A percentile compares a stretch with the other conserved stretches of the same genome.
Conservation (phyloP, 2,888 invertebrate species). For the Arge pagana region DNA sequence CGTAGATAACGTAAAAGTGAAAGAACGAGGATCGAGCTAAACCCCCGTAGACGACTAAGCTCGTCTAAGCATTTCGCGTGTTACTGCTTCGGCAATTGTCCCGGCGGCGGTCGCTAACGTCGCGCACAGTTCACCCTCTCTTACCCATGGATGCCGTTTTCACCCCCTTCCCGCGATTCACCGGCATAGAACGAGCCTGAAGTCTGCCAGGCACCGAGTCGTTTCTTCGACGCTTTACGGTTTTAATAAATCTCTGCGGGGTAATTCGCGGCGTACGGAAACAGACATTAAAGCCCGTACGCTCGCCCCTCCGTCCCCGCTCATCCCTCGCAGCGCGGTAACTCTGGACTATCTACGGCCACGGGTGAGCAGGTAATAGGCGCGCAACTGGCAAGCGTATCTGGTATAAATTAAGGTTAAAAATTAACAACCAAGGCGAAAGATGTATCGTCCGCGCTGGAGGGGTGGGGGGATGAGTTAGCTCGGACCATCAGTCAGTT, state of each 20-base stretch:
- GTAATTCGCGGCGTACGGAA: constrained; percentile 52
- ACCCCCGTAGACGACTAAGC: constrained; percentile 41
- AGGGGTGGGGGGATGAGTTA: too few species aligned
- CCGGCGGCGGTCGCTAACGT: constrained; percentile 48
- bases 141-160: constrained; percentile 27
- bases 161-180: constrained; percentile 31
- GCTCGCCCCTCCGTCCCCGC: background rate
- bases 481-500: constrained; percentile 15
- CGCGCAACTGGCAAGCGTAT: constrained; percentile 8
- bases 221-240: constrained; percentile 54
- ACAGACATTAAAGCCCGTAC: constrained; percentile 46
- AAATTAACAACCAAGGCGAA: constrained; percentile 30
- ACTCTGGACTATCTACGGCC: constrained; percentile 16
- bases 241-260: constrained; percentile 56
- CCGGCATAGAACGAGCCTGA: constrained; percentile 33
- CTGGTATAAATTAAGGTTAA: constrained; percentile 35
- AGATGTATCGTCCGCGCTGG: constrained; percentile 8
- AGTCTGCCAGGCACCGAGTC: constrained; percentile 43
- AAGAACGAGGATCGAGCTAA: constrained; percentile 36
- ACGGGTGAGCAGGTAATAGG: constrained; percentile 10
- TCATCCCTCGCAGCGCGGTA: constrained; percentile 13
- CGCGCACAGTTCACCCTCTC: constrained; percentile 39
- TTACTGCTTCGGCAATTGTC: constrained; percentile 34
- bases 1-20: constrained; percentile 37
- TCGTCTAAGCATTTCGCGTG: constrained; percentile 40